Evolutionary conservation across 2,113 vertebrate species (phyloP), one percentile per base, ranked within the genome.

Genomic region (Tonatia bakeri): DNA sequence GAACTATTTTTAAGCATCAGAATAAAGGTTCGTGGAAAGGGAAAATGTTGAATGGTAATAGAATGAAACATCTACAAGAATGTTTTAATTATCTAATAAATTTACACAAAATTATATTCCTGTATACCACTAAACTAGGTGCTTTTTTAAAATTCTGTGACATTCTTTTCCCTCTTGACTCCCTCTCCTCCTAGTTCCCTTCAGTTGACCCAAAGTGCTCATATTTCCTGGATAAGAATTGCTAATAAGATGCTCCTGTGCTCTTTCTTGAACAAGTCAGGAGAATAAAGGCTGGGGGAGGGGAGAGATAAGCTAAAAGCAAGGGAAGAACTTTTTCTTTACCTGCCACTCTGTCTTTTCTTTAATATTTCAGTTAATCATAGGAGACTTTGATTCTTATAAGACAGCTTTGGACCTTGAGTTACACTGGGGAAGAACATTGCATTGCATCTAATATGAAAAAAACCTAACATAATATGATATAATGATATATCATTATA

Each of bases 161-260:
- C 72, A 65, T 85, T 70, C 8, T 69, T 54, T 43, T 40, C 33
- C 72, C 33, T 64, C 80, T 61, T n/a, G 73, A 43, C 69, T 56
- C n/a, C 40, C 4, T 19, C 40, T 45, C 31, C 50, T 67, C n/a
- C 14, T n/a, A 75, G 79, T 82, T 87, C 76, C 73, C 61, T 95
- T 86, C 90, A 83, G 2, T 65, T 0, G 12, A 80, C 65, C 70
- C n/a, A 67, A 80, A 94, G 64, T 77, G 80, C 87, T 80, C 81
- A 52, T 84, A 90, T 96, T 88, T 95, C 83, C 94, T 93, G 65
- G 40, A 40, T 85, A 85, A 80, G 80, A 94, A 92, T 91, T 91
- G 70, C 90, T 95, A 96, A 61, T 95, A 94, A 96, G 79, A 91
- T 90, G 75, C 52, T 90, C 80, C 90, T 86, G 87, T 92, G 77